phyloP scores from a whole-genome alignment of 2,113 vertebrate species.

The Corynorhinus townsendii region DNA sequence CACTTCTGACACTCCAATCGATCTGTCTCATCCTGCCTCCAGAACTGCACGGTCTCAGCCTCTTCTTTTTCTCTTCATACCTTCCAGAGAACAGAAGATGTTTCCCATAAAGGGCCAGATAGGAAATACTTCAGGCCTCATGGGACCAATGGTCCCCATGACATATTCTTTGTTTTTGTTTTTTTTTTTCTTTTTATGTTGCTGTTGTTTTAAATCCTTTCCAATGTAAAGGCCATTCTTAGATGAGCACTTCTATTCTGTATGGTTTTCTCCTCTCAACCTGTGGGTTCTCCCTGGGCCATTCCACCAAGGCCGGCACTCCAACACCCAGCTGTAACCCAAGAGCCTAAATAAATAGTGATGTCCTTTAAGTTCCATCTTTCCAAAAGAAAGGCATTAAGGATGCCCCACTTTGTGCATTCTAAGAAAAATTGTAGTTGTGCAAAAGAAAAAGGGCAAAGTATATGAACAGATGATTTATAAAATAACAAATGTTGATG shows the following conservation, averaged over 20 bases:
- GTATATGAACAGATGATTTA: neutral
- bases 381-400: neutral
- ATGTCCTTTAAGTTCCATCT: neutral
- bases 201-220: neutral
- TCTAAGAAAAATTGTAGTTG: neutral
- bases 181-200: neutral
- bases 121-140: neutral
- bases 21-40: neutral
- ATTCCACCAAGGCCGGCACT: neutral
- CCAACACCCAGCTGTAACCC: neutral
- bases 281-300: neutral
- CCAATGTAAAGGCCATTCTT: neutral
- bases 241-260: neutral
- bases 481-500: neutral
- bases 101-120: neutral
- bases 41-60: neutral
- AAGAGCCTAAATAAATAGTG: neutral
- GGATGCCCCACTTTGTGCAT: neutral
- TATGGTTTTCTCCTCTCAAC: no score
- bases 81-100: neutral
- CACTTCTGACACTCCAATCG: neutral
- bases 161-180: neutral
- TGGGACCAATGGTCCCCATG: neutral
- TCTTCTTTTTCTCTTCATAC: neutral
- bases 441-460: neutral